Conservation (phyloP, 2,113 vertebrate species). For the Nesogale talazaci region DNA sequence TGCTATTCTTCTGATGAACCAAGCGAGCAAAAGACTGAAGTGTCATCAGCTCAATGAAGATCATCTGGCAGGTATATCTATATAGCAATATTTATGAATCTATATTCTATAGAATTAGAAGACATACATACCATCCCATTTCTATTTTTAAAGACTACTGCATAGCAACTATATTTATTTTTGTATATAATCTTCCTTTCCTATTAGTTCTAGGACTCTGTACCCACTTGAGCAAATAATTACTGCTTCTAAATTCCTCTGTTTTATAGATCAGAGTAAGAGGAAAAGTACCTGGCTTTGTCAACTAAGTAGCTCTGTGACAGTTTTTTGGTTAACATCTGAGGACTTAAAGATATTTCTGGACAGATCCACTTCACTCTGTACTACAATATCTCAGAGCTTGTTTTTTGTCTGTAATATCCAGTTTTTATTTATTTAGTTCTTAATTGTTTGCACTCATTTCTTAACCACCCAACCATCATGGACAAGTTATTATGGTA, state of each 20-base stretch:
- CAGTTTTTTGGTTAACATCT: slow-evolving; percentile 47
- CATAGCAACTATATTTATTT: not conserved
- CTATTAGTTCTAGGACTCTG: not conserved
- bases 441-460: slow-evolving; percentile 74
- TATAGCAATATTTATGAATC: not conserved
- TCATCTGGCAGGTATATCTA: rapidly evolving
- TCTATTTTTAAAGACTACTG: no score
- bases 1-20: not conserved
- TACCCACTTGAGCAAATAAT: not conserved
- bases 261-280: not conserved
- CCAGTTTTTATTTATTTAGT: slow-evolving; percentile 66
- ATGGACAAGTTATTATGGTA: slow-evolving; percentile 60
- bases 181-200: not conserved
- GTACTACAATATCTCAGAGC: slow-evolving; percentile 38
- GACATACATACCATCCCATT: no score
- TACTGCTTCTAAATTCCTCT: not conserved
- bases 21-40: not conserved
- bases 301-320: not conserved
- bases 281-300: not conserved
- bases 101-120: not conserved
- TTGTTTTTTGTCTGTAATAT: not conserved
- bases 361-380: slow-evolving; percentile 45
- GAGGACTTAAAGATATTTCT: slow-evolving; percentile 50
- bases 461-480: slow-evolving; percentile 71
- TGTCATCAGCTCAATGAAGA: not conserved